Evolutionary conservation across 2,113 vertebrate species (phyloP).

Genomic region (Chlorodrepanis virens): DNA sequence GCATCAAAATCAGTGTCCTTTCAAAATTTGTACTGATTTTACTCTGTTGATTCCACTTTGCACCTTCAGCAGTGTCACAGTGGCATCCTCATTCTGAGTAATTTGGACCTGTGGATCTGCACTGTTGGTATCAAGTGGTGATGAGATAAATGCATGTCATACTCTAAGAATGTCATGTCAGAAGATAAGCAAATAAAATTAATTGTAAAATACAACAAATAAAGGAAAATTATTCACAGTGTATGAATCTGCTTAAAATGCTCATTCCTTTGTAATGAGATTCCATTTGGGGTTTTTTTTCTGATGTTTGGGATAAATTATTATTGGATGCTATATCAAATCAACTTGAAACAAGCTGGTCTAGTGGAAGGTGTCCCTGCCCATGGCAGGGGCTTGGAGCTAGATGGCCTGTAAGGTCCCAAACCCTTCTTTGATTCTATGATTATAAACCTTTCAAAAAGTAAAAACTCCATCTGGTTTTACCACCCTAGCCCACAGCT

Average conservation of each 20-base stretch:
- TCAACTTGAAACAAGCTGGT: background rate
- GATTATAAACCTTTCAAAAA: background rate
- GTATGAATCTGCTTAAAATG: background rate
- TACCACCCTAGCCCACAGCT: background rate
- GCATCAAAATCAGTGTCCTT: background rate
- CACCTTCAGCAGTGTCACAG: background rate
- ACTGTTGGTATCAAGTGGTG: background rate
- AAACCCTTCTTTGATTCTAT: background rate
- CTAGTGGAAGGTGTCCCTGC: background rate
- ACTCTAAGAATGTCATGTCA: background rate
- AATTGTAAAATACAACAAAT: background rate
- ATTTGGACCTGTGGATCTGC: background rate
- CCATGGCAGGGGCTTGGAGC: background rate
- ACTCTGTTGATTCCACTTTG: background rate
- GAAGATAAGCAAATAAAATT: background rate
- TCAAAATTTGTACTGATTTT: background rate
- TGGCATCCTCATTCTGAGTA: background rate
- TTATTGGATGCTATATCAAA: background rate
- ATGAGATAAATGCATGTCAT: background rate
- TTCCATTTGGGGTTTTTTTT: background rate
- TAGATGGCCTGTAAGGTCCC: too few species aligned
- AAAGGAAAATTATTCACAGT: background rate
- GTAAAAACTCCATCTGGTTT: background rate
- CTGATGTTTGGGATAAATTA: background rate
- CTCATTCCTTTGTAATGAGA: background rate